Conservation (phyloP, 2,797 vertebrate genomes). For the Myotis daubentonii region DNA sequence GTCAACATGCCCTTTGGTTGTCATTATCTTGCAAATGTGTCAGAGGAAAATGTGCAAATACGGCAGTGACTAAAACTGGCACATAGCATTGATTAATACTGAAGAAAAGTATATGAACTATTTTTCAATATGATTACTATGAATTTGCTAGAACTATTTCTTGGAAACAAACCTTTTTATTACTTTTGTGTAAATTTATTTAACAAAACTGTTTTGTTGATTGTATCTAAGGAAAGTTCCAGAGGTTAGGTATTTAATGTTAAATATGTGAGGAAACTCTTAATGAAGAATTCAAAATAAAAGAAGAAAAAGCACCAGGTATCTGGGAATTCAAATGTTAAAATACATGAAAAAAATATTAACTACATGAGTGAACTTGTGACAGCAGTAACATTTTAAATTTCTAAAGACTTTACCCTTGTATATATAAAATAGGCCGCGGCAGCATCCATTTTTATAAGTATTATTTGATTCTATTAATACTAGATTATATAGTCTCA, state of each 20-base stretch:
- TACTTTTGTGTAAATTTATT: conserved; percentile 62
- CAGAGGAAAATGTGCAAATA: not conserved
- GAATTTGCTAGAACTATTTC: conserved; percentile 55
- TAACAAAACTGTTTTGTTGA: conserved; percentile 65
- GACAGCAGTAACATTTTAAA: conserved; percentile 57
- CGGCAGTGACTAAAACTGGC: not conserved
- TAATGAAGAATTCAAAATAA: conserved; percentile 59
- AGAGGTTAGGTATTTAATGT: conserved; percentile 77
- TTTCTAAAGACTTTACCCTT: conserved; percentile 56
- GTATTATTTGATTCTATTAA: conserved; percentile 67
- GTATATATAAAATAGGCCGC: conserved; percentile 13
- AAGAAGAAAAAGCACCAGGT: conserved; percentile 64
- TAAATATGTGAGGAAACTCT: conserved; percentile 68
- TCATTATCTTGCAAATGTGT: conserved; percentile 24
- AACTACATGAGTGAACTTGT: conserved; percentile 22
- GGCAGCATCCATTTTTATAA: conserved; percentile 66
- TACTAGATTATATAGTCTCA: conserved; percentile 70
- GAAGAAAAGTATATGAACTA: conserved; percentile 39
- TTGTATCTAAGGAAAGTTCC: conserved; percentile 60
- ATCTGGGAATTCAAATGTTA: conserved; percentile 44
- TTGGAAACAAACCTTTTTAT: conserved; percentile 53
- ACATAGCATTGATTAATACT: not conserved
- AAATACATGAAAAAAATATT: conserved; percentile 21
- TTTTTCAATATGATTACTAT: conserved; percentile 65
- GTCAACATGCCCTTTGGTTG: not conserved